Base-by-base conservation (phyloP, 2,113 vertebrate genomes). In the Rhinolophus sinicus region DNA sequence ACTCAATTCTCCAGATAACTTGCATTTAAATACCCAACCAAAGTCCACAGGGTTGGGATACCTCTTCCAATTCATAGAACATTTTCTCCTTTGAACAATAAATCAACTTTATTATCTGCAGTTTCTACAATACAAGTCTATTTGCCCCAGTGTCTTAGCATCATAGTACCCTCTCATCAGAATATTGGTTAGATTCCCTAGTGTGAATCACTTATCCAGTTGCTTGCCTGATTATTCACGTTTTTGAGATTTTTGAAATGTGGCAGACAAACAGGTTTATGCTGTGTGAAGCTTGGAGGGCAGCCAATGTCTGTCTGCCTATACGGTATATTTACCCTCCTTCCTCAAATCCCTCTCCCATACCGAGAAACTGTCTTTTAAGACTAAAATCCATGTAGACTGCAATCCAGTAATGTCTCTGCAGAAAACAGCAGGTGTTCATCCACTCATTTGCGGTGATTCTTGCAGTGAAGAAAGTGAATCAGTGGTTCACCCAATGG, bases 341-440 rank as follows among this genome's bases (percentile, higher is more conserved):
- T 87, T 88, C 77, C 69, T 93, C 76, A 93, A 77, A 93, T 84
- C 89, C 95, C 86, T 95, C 92, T 97, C 95, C 94, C 92, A 97
- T 95, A 94, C 96, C 95, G 96, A 97, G 97, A 97, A 93, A 92
- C 94, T 83, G 93, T 95, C 88, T 96, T 97, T 97, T 96, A 95
- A 93, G 95, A 94, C 91, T 75, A 69, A 97, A 97, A 97, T 96
- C 93, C 96, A 92, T 77, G 94, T 72, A 19, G 97, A 94, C 95
- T 82, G 94, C 95, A 95, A 96, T 89, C 92, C 96, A 96, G 97
- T 94, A 84, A 97, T 96, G 96, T 97, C 96, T 69, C 95, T 96
- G 96, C 95, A 96, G 96, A 97, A 97, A 97, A 94, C 97, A 98
- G 97, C 97, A 97, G 98, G 98, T 97, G 94, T 84, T 90, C 92